Evolutionary conservation across 2,888 invertebrate genomes (phyloP), one percentile per base, ranked within the genome.

Genomic region (Adelognathus sp.): DNA sequence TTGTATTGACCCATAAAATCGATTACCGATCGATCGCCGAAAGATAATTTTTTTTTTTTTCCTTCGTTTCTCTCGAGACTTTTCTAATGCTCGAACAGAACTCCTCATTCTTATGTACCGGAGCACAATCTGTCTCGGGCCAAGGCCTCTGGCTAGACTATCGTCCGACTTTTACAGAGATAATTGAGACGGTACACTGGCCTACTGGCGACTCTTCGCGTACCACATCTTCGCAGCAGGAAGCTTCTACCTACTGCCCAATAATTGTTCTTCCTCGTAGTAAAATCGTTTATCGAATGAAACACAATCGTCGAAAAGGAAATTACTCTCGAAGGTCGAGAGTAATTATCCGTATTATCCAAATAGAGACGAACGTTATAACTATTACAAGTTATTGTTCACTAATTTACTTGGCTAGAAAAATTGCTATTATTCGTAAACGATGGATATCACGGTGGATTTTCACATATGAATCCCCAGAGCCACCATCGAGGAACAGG

Each of bases 161-260:
- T 29, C 52, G 60, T 41, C 41, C 54, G 46, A 60, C 58, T 71
- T 52, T 33, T 60, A 67, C 46, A 46, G 61, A 61, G 29, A 71
- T 46, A 71, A 76, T 77, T 54, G 52, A 16, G 33, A 64, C 18
- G 9, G 24, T 67, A 54, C 24, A 44, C 54, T 29, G 41, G 50
- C 50, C 33, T 64, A 33, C 33, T 50, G 36, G 14, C 36, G n/a
- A 21, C n/a, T 58, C 16, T 31, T 31, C 29, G 63, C 29, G 14
- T 61, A n/a, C n/a, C n/a, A n/a, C n/a, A n/a, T n/a, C 27, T 27
- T 27, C 24, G n/a, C 41, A 39, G 41, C 14, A 7, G 24, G 27
- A 61, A 14, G 16, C 41, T n/a, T 27, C 61, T 7, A 61, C 16
- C 14, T 24, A 41, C 46, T 54, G 21, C 11, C 44, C 14, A 66